phyloP scores from a whole-genome alignment of 2,113 vertebrate genomes.

The Myrmecophaga tridactyla region DNA sequence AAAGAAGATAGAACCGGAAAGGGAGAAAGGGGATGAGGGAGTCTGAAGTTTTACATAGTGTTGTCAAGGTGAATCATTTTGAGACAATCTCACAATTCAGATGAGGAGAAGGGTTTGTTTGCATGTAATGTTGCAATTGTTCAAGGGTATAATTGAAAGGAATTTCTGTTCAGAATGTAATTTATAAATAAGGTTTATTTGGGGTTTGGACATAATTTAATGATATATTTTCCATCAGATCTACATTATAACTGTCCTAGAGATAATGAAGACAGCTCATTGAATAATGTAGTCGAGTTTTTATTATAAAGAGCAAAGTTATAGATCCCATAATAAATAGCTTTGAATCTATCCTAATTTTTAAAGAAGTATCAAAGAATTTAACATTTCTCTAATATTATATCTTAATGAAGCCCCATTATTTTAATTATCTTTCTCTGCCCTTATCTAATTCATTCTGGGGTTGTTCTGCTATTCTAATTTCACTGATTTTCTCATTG shows the following conservation, averaged over 20 bases:
- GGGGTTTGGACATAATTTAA: not conserved
- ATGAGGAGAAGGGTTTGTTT: not conserved
- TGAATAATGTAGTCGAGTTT: not conserved
- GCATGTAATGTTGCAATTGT: too few species aligned
- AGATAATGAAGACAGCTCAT: constrained; percentile 4
- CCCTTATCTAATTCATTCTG: not conserved
- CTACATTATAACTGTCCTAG: not conserved
- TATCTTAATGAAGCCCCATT: not conserved
- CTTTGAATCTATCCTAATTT: not conserved
- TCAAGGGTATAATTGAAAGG: constrained; percentile 8
- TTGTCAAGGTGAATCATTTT: not conserved
- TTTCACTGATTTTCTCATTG: not conserved
- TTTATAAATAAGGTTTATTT: constrained; percentile 10
- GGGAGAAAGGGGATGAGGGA: not conserved
- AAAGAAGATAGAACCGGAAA: not conserved
- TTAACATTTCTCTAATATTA: not conserved
- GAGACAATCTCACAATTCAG: not conserved
- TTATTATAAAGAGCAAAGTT: not conserved
- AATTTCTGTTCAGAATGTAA: constrained; percentile 16
- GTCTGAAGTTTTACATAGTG: not conserved
- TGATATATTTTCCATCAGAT: not conserved
- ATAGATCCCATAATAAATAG: not conserved
- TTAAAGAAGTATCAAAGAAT: not conserved
- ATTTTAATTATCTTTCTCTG: not conserved
- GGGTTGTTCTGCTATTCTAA: not conserved